These are phyloP conservation scores for Amphiprion percula DNA, from an alignment of 2,113 vertebrate genomes.

Conservation along the genomic window DNA sequence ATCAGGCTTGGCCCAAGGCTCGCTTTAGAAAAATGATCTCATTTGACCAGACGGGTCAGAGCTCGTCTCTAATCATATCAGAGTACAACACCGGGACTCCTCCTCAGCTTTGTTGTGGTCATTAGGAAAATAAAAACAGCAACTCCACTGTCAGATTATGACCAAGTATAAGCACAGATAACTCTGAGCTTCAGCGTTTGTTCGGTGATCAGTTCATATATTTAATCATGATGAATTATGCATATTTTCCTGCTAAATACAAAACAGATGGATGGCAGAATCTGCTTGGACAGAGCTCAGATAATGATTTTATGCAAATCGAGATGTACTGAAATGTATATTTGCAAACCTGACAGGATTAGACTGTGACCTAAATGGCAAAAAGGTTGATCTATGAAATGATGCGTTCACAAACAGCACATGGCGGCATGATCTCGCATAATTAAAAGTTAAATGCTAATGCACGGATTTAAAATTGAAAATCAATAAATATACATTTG, in stretches of 20 bases:
- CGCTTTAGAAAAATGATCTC: constrained; percentile 76
- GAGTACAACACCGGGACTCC: constrained; percentile 44
- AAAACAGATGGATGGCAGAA: constrained; percentile 53
- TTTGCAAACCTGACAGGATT: constrained; percentile 17
- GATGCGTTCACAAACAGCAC: neutral
- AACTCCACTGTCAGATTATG: constrained; percentile 33
- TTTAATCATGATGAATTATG: constrained; percentile 52
- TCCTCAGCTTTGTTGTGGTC: constrained; percentile 59
- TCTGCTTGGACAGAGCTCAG: constrained; percentile 23
- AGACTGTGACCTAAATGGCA: neutral
- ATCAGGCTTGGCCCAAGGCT: constrained; percentile 75
- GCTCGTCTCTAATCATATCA: constrained; percentile 77
- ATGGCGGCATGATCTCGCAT: neutral
- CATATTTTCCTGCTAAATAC: constrained; percentile 30
- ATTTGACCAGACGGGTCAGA: constrained; percentile 71
- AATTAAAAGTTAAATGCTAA: constrained; percentile 30
- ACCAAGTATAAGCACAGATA: constrained; percentile 19
- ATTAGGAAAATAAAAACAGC: constrained; percentile 56
- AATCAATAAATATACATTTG: constrained; percentile 33
- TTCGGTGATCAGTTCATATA: constrained; percentile 28
- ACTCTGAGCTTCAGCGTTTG: constrained; percentile 15
- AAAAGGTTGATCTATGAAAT: neutral
- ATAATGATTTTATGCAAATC: constrained; percentile 55
- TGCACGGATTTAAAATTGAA: constrained; percentile 23
- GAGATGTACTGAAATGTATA: constrained; percentile 16